Base-by-base conservation (phyloP, 2,113 vertebrate genomes). In the Alouatta palliata region DNA sequence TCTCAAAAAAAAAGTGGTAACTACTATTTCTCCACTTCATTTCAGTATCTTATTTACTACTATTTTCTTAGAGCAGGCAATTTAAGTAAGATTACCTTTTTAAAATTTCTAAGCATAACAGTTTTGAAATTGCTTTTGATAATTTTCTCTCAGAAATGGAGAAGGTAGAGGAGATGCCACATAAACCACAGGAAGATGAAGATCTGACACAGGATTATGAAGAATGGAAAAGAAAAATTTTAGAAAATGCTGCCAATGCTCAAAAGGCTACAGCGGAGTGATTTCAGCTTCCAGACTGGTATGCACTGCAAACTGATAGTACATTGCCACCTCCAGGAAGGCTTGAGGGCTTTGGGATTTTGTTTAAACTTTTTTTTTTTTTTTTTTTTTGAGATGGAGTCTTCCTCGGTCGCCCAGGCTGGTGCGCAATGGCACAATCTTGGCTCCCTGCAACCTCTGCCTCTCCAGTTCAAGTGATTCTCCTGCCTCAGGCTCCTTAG, bases 151-250 rank as follows among this genome's bases (percentile, higher is more conserved):
- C 8, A 98, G 98, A 88, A 93, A 68, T 77, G 96, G 98, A 98
- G 79, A 98, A 98, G 7, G 93, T 98, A 4, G 96, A 97, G n/a
- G 97, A 98, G 35, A 80, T 70, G 2, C 97, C 98, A 52, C 75
- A 91, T 66, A 99, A 99, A 94, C 98, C 52, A 27, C 94, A 95
- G 23, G 98, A 98, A 40, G 64, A 90, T 16, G 97, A 98, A 82
- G 98, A 98, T 66, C 93, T 85, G 19, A 97, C 97, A 20, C 98
- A 98, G 84, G 99, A 99, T 94, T 99, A 99, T 79, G 99, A 99
- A 97, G 99, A 99, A 94, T 99, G 99, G 99, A 99, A 99, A 97
- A 99, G 97, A 97, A 99, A 97, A 90, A 99, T 99, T 96, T 97
- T 99, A 81, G 99, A 99, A 98, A 99, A 99, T 0, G 99, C 99